Percentiles rank a stretch among this genome's conserved stretches.
Evolutionary conservation across 2,797 vertebrate genomes (phyloP).

Genomic region (Neomorphus geoffroyi): DNA sequence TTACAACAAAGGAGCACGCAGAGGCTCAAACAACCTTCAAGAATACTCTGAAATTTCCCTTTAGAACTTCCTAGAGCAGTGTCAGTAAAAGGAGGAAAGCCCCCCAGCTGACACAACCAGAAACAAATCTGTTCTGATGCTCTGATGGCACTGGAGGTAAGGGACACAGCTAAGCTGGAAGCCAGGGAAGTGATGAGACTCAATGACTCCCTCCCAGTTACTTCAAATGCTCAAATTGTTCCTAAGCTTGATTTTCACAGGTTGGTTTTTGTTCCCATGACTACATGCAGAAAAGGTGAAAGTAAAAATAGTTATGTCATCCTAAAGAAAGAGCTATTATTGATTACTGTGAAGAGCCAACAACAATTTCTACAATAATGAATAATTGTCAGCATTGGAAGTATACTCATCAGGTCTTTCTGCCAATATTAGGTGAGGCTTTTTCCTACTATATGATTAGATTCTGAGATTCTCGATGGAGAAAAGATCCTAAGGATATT

Average conservation of each 20-base stretch:
- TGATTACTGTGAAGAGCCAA: conserved; percentile 20
- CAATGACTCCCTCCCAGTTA: background rate
- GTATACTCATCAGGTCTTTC: background rate
- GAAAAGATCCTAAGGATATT: background rate
- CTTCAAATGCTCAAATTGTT: background rate
- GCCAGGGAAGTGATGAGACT: background rate
- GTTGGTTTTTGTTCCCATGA: conserved; percentile 60
- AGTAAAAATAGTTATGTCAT: conserved; percentile 44
- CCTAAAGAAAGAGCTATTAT: conserved; percentile 44
- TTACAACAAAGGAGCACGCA: background rate
- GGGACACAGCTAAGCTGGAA: background rate
- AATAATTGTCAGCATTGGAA: background rate
- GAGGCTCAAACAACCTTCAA: background rate
- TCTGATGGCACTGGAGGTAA: background rate
- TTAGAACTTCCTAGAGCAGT: background rate
- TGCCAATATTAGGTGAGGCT: background rate
- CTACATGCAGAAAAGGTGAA: conserved; percentile 57
- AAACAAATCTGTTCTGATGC: background rate
- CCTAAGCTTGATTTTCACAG: background rate
- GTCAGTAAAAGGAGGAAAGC: background rate
- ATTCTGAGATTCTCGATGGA: background rate
- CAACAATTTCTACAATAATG: background rate
- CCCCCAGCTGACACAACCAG: background rate
- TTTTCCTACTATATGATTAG: background rate
- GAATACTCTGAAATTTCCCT: background rate